Evolutionary conservation across 1,140 invertebrate genomes (phyloP).

Genomic region (Zaprionus nigranus): DNA sequence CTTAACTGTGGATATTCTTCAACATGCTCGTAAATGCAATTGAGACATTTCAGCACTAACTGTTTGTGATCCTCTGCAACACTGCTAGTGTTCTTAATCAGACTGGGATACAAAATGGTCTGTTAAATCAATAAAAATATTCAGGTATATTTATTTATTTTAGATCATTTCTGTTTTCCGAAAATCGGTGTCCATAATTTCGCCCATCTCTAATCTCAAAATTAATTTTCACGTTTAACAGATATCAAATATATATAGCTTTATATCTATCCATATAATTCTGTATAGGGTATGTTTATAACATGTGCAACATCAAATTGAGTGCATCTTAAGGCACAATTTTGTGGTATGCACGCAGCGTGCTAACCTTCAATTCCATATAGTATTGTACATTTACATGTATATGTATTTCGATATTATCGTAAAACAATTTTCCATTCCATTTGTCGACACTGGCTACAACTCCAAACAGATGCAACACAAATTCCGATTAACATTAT

Average conservation of each 20-base stretch:
- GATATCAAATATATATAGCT: constrained; percentile 18
- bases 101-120: too few relatives aligned
- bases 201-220: constrained; percentile 15
- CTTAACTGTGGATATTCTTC: not conserved
- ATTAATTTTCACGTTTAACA: constrained; percentile 17
- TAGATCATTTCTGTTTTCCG: not conserved
- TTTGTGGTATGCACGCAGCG: not conserved
- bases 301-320: constrained; percentile 30
- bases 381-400: constrained; percentile 17
- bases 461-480: not conserved
- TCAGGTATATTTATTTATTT: not conserved
- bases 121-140: too few relatives aligned
- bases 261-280: not conserved
- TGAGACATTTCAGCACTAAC: not conserved
- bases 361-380: constrained; percentile 20
- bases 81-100: too few relatives aligned
- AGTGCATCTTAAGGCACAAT: constrained; percentile 39
- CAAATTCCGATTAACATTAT: not conserved
- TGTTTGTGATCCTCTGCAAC: not conserved
- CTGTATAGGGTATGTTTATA: constrained; percentile 5
- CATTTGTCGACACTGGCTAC: not conserved
- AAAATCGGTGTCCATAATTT: not conserved
- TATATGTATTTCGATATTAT: not conserved
- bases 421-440: not conserved
- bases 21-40: not conserved